phyloP scores from a whole-genome alignment of 2,797 vertebrate species.

The Zonotrichia albicollis region DNA sequence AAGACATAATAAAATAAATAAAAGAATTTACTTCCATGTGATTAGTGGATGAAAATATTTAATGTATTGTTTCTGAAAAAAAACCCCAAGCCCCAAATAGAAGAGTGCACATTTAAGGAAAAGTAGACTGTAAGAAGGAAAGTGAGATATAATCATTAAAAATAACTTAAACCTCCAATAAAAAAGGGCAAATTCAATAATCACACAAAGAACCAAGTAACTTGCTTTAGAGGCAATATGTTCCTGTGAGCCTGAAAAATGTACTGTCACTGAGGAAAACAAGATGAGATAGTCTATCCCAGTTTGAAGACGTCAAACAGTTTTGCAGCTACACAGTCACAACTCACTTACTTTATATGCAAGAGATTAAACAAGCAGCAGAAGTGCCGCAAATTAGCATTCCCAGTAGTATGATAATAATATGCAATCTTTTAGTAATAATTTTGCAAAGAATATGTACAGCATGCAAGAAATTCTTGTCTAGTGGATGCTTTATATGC shows the following conservation, averaged over 20 bases:
- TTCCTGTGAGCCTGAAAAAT: neutral
- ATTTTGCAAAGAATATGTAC: neutral
- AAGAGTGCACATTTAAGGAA: neutral
- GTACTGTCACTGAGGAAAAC: neutral
- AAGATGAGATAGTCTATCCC: neutral
- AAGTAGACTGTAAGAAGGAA: neutral
- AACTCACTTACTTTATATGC: neutral
- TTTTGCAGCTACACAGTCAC: neutral
- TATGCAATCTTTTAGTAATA: neutral
- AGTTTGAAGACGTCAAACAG: neutral
- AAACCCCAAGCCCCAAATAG: accelerated
- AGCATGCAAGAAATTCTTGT: neutral
- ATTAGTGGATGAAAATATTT: neutral
- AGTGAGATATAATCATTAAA: neutral
- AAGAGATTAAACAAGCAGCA: neutral
- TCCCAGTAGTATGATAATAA: neutral
- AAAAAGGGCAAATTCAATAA: neutral
- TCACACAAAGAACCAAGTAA: neutral
- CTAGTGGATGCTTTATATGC: neutral
- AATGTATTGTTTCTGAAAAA: neutral
- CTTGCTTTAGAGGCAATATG: neutral
- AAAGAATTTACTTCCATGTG: neutral
- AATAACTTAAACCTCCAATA: neutral
- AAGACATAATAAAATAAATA: neutral
- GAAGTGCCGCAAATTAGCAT: neutral